A percentile compares a stretch with the other conserved stretches of the same genome.
phyloP scores from a whole-genome alignment of 2,797 vertebrate genomes.

The Tragelaphus oryx region DNA sequence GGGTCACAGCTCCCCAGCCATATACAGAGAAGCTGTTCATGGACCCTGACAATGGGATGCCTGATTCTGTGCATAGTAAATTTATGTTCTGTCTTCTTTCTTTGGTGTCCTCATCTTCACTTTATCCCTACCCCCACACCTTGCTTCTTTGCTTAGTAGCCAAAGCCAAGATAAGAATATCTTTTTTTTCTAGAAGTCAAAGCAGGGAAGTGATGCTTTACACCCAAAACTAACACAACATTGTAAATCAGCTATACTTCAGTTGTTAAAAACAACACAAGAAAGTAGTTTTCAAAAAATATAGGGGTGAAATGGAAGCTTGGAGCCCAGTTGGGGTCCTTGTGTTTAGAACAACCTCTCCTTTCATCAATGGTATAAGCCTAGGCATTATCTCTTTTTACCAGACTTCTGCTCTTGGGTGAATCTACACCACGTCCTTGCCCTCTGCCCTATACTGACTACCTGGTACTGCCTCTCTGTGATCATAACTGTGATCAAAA shows the following conservation, averaged over 20 bases:
- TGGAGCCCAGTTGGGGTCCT: not conserved
- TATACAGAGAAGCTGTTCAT: not conserved
- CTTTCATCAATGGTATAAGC: not conserved
- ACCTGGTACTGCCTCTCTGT: not conserved
- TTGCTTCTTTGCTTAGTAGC: not conserved
- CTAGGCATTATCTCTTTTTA: not conserved
- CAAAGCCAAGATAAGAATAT: not conserved
- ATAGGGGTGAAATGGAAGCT: not conserved
- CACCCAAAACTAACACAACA: not conserved
- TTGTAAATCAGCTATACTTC: not conserved
- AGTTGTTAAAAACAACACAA: not conserved
- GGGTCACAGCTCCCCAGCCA: not conserved
- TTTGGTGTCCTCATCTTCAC: not conserved
- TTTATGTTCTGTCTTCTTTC: not conserved
- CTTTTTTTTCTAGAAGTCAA: not conserved
- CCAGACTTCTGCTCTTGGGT: not conserved
- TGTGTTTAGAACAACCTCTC: not conserved
- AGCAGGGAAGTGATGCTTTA: not conserved
- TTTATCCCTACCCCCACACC: not conserved
- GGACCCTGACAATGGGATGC: not conserved
- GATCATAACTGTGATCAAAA: not conserved
- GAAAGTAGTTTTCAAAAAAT: not conserved
- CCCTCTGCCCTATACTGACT: not conserved
- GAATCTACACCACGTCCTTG: not conserved
- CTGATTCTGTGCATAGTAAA: not conserved